Evolutionary conservation across 2,113 vertebrate species (phyloP), one percentile per base, ranked within the genome.

Genomic region (Heterotis niloticus): DNA sequence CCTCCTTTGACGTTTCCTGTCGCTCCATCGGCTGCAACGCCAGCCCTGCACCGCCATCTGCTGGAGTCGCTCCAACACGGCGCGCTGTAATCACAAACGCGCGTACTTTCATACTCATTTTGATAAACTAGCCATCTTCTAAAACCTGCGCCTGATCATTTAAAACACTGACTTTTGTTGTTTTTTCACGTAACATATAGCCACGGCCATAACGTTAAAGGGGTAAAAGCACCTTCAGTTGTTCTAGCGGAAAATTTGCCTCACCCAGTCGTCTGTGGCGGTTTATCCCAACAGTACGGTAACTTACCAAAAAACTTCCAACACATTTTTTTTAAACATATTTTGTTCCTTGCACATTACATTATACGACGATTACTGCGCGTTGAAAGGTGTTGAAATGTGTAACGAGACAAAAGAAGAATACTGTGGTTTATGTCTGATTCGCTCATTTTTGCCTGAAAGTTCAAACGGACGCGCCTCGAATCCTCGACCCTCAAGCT

Each of bases 31-130:
- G 10, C 62, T 59, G 16, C n/a, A 52, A 81, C 86, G 59, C 24
- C 26, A 79, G 69, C 80, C 78, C 80, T 87, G 80, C 82, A 90
- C 85, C 90, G 90, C 88, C 89, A 87, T 84, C 91, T 93, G 81
- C 83, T 90, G 91, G 81, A 73, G 64, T 5, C 20, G 44, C 28
- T 28, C 18, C 17, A 9, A 13, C 54, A 74, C 23, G 3, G 59
- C 59, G 20, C 13, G 3, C 13, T 11, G 2, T 4, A 56, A 59
- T 74, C 67, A 56, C 24, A 56, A 24, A 16, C 56, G 57, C 12
- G 13, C 11, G 2, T 62, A 20, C 3, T 62, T 3, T 62, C 20
- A 4, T 14, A 62, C 11, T 17, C 59, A 62, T 11, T 14, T 10
- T 14, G 3, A 62, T 26, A 57, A 10, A 24, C n/a, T 57, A 57